Base-by-base conservation (phyloP, 2,113 vertebrate species). In the Chrysochloris asiatica region DNA sequence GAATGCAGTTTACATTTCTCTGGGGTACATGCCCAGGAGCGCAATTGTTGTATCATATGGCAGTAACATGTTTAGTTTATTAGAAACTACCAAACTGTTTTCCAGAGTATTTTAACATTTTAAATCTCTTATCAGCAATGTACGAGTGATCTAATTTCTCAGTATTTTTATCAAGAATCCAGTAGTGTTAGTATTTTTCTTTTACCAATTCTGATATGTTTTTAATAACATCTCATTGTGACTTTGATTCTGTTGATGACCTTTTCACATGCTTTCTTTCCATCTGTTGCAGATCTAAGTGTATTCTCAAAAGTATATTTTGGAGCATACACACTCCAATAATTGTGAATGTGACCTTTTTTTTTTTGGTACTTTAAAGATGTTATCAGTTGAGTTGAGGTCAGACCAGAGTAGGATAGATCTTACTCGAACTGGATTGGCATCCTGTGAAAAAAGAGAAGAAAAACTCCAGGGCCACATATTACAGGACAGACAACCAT, bases 1-100 rank as follows among this genome's bases (percentile, higher is more conserved):
- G 30, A 89, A 50, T 13, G 17, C 52, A 83, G 5, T 72, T 86
- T 91, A 54, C 11, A 75, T 86, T 67, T 90, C 10, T 43, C 17
- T 47, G 28, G 41, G 30, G 6, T 80, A 52, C 76, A 67, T 91
- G 13, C 11, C 61, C 43, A 84, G 16, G 10, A 41, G 19, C 50
- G 24, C 9, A 77, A 56, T 4, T 36, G 3, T 76, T 88, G 33
- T 2, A 19, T 89, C 38, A 91, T 69, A 82, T 54, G 88, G 3
- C 14, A 90, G 19, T 77, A 84, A 65, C 17, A n/a, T 91, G 56
- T 67, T 93, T 83, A 26, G 22, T 76, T 16, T 73, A 75, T 52
- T 47, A 85, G 45, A 91, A 82, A 72, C 26, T 88, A 36, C 30
- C 69, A 92, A 47, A 50, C 33, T 89, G 2, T 38, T 91, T 86